These are phyloP conservation scores for Hyphantria cunea DNA, from an alignment of 1,140 invertebrate species.

Conservation along the genomic window DNA sequence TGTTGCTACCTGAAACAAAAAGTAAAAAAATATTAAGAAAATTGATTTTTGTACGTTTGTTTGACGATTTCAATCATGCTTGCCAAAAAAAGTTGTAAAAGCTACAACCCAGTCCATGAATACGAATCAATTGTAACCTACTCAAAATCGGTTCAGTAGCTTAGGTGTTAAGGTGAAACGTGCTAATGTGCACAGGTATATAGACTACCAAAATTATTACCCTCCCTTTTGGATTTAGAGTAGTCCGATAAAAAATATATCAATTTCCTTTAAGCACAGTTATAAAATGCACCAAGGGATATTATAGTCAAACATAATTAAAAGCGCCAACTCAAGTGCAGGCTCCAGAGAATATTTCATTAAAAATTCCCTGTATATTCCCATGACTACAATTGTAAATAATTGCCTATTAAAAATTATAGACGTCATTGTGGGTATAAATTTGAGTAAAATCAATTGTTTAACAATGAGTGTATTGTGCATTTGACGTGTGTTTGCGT, in stretches of 20 bases:
- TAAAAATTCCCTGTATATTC: conserved; percentile 3
- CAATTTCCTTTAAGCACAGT: too few species aligned
- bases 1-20: conserved; percentile 54
- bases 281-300: conserved; percentile 5
- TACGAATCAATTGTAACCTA: too few species aligned
- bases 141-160: too few species aligned
- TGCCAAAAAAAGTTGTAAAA: neutral
- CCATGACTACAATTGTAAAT: conserved; percentile 15
- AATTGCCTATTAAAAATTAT: conserved; percentile 16
- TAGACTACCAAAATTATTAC: too few species aligned
- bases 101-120: too few species aligned
- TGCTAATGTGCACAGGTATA: too few species aligned
- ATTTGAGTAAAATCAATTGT: neutral
- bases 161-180: too few species aligned
- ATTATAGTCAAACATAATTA: conserved; percentile 22
- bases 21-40: conserved; percentile 5
- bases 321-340: conserved; percentile 13
- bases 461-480: conserved; percentile 23
- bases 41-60: conserved; percentile 1
- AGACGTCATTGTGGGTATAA: neutral
- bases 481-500: conserved; percentile 33
- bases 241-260: too few species aligned
- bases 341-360: neutral
- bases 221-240: too few species aligned
- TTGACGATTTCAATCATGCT: neutral